Evolutionary conservation across 37 sponge, comb jelly and placozoan species (phyloP).

Genomic region (Amphimedon queenslandica): DNA sequence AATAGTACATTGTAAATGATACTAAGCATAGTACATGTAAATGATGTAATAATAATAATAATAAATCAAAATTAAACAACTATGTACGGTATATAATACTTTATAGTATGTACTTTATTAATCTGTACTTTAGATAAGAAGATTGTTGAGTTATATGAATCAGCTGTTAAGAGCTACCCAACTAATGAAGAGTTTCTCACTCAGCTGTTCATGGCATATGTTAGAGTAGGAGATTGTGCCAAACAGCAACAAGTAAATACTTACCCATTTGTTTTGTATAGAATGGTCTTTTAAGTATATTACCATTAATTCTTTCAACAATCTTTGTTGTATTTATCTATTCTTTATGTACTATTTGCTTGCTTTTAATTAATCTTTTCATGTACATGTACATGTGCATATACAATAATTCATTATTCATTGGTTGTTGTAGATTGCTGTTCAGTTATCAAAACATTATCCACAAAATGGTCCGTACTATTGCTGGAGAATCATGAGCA

Average conservation of each 20-base stretch:
- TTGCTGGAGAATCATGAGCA: slow-evolving; percentile 95
- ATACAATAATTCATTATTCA: slow-evolving; percentile 5
- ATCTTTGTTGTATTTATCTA: background rate
- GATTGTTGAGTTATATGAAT: slow-evolving; percentile 77
- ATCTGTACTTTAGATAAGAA: slow-evolving; percentile 59
- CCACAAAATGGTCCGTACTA: slow-evolving; percentile 87
- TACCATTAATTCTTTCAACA: background rate
- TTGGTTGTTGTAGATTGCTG: slow-evolving; percentile 41
- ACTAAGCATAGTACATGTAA: too few relatives aligned
- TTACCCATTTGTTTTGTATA: too few relatives aligned
- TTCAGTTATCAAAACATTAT: slow-evolving; percentile 61
- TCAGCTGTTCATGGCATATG: slow-evolving; percentile 97
- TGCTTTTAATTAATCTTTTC: background rate
- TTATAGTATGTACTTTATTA: too few relatives aligned
- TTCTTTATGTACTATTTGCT: background rate
- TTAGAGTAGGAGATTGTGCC: slow-evolving; percentile 78
- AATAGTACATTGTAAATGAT: too few relatives aligned
- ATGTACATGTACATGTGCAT: background rate
- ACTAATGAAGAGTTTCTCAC: slow-evolving; percentile 85
- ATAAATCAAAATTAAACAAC: too few relatives aligned
- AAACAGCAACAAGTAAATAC: slow-evolving; percentile 92
- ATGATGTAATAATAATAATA: too few relatives aligned
- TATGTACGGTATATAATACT: too few relatives aligned
- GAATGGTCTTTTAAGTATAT: too few relatives aligned
- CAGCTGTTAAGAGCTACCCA: slow-evolving; percentile 71